phyloP scores from a whole-genome alignment of 1,140 invertebrate species.

The Homarus americanus region DNA sequence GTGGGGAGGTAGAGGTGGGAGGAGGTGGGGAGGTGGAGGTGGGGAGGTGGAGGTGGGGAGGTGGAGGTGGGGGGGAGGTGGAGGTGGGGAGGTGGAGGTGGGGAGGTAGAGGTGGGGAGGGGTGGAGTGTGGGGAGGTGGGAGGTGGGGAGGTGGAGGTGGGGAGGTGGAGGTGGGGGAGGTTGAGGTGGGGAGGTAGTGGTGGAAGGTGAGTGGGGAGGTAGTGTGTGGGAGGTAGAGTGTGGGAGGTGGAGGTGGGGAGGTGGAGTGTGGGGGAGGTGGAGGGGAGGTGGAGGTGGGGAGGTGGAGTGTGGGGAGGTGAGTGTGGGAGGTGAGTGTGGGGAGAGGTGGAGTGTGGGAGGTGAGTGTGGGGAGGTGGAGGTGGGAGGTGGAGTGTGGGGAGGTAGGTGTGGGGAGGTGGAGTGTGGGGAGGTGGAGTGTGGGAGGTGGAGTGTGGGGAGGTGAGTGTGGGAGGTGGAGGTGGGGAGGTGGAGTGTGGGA shows the following conservation, averaged over 20 bases:
- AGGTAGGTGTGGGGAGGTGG: not conserved
- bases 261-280: not conserved
- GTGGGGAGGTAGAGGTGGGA: no score
- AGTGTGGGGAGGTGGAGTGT: not conserved
- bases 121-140: not conserved
- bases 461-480: constrained; percentile 10
- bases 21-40: not conserved
- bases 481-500: not conserved
- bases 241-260: no score
- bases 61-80: not conserved
- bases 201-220: no score
- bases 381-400: not conserved
- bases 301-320: not conserved
- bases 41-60: not conserved
- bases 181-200: no score
- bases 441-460: no score
- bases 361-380: not conserved
- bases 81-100: not conserved
- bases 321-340: not conserved
- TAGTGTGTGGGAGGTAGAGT: no score
- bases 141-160: not conserved
- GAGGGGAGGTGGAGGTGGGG: not conserved
- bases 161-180: no score
- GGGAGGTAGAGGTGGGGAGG: not conserved
- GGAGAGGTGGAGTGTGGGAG: not conserved